These are phyloP conservation scores for Arge pagana DNA, from an alignment of 2,888 invertebrate species.

Conservation along the genomic window DNA sequence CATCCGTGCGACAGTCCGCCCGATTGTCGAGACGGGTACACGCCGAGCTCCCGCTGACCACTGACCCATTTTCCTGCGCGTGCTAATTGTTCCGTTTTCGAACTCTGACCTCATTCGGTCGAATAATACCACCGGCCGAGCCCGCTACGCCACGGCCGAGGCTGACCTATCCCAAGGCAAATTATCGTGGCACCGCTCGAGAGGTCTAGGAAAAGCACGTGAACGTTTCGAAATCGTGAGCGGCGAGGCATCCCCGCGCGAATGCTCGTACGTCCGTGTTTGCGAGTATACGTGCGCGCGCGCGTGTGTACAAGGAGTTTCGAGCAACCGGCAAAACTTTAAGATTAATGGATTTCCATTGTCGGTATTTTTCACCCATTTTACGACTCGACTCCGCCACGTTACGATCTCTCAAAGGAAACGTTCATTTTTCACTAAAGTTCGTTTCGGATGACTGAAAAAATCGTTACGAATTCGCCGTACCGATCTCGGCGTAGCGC, in stretches of 20 bases:
- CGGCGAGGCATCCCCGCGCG: constrained; percentile 52
- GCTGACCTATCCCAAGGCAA: constrained; percentile 19
- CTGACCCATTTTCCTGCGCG: constrained; percentile 36
- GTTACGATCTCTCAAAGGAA: constrained; percentile 49
- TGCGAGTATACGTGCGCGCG: constrained; percentile 11
- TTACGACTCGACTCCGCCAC: constrained; percentile 57
- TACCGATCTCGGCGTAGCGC: constrained; percentile 50
- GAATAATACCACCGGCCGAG: constrained; percentile 5
- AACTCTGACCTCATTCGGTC: constrained; percentile 1
- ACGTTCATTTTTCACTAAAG: constrained; percentile 57
- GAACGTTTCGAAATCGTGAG: constrained; percentile 37
- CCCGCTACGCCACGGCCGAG: too few species aligned
- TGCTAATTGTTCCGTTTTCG: constrained; percentile 39
- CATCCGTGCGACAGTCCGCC: not conserved
- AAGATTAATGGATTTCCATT: constrained; percentile 58
- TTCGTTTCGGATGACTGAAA: constrained; percentile 40
- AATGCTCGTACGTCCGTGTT: constrained; percentile 6
- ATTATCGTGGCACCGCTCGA: constrained; percentile 1
- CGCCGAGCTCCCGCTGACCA: constrained; percentile 14
- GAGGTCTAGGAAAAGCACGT: not conserved
- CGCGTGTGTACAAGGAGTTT: constrained; percentile 22
- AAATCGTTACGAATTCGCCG: constrained; percentile 52
- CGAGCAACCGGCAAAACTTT: constrained; percentile 40
- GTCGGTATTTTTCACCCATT: constrained; percentile 58
- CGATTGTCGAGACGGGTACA: too few species aligned